Evolutionary conservation across 53 echinoderm and acorn worm genomes (phyloP), one percentile per base, ranked within the genome.

Genomic region (Pentamera pediparva): DNA sequence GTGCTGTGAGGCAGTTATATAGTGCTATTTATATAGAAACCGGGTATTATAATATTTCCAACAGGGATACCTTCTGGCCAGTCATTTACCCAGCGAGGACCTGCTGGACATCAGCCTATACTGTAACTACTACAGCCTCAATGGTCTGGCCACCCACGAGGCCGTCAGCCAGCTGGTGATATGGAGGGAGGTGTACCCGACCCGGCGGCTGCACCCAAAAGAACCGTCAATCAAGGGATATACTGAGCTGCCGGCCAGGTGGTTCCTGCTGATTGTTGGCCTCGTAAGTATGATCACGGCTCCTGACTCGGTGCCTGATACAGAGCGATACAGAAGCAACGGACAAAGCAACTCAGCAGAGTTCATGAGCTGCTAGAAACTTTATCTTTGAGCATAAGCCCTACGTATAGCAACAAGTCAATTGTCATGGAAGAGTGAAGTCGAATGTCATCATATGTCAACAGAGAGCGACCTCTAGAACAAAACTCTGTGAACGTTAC

Each of bases 171-270:
- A 95, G 73, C 88, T 95, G 45, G 90, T 95, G 70, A 83, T 95
- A 40, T 95, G 96, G 96, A 83, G 85, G 61, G 96, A 95, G 70
- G 90, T 95, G 21, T 85, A 61, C 76, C 96, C 96, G 0, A 85
- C 96, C 3, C 75, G 88, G 29, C 51, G 86, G 21, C 56, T 70
- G 4, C 78, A 83, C 49, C 57, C 70, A 22, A 74, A 63, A 33
- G 76, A 78, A 34, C 80, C 75, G 4, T 45, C 80, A 4, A 60
- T 41, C 28, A 76, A 69, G 4, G 85, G 96, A 5, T 95, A 83
- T 67, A 56, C 77, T 29, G 87, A 89, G 39, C 88, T 87, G 6
- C 77, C 87, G 69, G 88, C 84, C 10, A 85, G 96, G 43, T 89
- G 85, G 85, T 95, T 90, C 37, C 69, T 95, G 27, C 77, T 95